Evolutionary conservation across 2,113 vertebrate genomes (phyloP).

Genomic region (Sclerurus mexicanus): DNA sequence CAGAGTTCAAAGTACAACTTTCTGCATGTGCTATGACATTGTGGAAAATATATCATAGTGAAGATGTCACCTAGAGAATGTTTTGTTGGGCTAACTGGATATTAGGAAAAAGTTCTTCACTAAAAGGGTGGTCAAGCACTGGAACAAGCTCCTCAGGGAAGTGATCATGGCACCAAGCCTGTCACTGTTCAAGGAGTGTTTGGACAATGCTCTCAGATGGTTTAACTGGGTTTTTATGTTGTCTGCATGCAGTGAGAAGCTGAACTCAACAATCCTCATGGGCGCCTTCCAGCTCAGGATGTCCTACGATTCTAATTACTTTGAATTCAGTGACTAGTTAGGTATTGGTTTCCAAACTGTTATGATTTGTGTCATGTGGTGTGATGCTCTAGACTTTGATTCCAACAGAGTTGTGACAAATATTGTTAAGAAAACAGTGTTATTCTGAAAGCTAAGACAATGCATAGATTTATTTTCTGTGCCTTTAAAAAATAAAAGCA

Average conservation of each 20-base stretch:
- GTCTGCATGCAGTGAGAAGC: not conserved
- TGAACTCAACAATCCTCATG: not conserved
- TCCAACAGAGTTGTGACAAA: not conserved
- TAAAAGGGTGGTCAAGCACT: not conserved
- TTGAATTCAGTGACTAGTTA: not conserved
- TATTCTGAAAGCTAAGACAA: not conserved
- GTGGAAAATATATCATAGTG: not conserved
- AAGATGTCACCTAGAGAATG: not conserved
- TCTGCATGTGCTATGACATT: not conserved
- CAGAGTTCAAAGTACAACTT: not conserved
- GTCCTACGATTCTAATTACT: not conserved
- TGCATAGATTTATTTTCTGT: not conserved
- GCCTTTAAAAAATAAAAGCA: not conserved
- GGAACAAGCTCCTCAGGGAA: not conserved
- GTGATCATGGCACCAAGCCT: not conserved
- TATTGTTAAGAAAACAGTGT: not conserved
- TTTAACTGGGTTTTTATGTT: not conserved
- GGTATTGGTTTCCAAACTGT: not conserved
- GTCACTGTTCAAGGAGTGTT: not conserved
- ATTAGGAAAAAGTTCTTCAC: not conserved
- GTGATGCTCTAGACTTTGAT: not conserved
- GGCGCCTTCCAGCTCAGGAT: not conserved
- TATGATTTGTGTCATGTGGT: not conserved
- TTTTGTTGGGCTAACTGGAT: not conserved
- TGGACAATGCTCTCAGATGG: not conserved